Evolutionary conservation across 2,797 vertebrate genomes (phyloP).

Genomic region (Lagorchestes hirsutus): DNA sequence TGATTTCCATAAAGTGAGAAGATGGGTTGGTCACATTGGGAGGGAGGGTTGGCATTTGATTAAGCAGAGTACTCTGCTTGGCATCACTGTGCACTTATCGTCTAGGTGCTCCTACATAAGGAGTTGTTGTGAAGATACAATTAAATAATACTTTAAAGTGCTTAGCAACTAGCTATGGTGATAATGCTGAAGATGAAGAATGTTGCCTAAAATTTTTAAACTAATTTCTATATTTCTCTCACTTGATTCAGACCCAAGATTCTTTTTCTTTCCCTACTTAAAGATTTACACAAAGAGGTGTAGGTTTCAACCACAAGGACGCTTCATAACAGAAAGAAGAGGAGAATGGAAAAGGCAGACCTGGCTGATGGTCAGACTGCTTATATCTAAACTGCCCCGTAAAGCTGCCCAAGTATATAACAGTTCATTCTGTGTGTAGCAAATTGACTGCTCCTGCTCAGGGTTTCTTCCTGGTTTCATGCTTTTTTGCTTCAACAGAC

Average conservation of each 20-base stretch:
- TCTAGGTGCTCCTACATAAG: background rate
- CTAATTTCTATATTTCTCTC: background rate
- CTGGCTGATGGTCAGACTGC: conserved; percentile 17
- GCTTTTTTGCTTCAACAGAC: background rate
- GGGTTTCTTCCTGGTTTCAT: background rate
- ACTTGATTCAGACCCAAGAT: background rate
- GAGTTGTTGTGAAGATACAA: background rate
- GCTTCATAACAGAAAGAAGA: conserved; percentile 29
- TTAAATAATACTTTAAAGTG: background rate
- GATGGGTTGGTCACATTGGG: background rate
- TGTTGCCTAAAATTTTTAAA: background rate
- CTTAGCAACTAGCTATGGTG: background rate
- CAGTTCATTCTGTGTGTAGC: conserved; percentile 32
- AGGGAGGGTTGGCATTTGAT: background rate
- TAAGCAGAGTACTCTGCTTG: background rate
- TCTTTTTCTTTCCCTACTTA: background rate
- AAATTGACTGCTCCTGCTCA: background rate
- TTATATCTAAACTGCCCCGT: conserved; percentile 45
- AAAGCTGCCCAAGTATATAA: conserved; percentile 60
- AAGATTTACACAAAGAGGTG: background rate
- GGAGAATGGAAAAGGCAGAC: conserved; percentile 33
- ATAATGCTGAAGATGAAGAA: background rate
- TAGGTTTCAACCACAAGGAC: conserved; percentile 35
- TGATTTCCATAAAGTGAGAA: background rate
- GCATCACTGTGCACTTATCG: background rate